A percentile compares a stretch with the other conserved stretches of the same genome.
These are phyloP conservation scores for Plemyria rubiginata DNA, from an alignment of 2,888 invertebrate species.

Conservation along the genomic window DNA sequence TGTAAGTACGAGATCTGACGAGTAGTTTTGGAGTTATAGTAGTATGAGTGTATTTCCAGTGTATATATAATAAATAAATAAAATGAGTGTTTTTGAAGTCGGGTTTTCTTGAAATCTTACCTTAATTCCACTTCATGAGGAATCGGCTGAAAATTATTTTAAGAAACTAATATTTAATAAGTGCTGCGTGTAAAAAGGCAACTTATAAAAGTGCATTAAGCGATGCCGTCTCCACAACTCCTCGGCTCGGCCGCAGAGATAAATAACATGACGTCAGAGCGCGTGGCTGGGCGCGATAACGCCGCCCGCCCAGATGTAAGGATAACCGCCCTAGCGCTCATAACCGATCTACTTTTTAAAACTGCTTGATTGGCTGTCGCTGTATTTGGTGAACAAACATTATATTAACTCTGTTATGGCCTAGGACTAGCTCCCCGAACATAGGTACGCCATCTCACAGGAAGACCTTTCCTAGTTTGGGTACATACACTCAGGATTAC, in stretches of 20 bases:
- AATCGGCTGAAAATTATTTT: neutral
- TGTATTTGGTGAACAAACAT: neutral
- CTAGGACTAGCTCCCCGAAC: too few relatives aligned
- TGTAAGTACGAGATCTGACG: too few relatives aligned
- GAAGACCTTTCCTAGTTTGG: too few relatives aligned
- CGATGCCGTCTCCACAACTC: constrained; percentile 19
- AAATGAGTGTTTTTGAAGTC: too few relatives aligned
- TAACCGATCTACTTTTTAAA: constrained; percentile 24
- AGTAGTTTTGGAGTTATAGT: too few relatives aligned
- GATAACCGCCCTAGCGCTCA: constrained; percentile 30
- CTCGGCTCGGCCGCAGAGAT: constrained; percentile 19
- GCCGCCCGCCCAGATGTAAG: constrained; percentile 28
- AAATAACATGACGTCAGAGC: constrained; percentile 33
- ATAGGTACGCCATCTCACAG: too few relatives aligned
- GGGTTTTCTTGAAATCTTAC: too few relatives aligned
- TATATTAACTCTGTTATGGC: too few relatives aligned
- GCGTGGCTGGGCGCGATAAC: constrained; percentile 33
- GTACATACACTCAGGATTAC: too few relatives aligned
- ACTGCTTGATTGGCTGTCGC: constrained; percentile 7
- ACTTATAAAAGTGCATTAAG: constrained; percentile 12
- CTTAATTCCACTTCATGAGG: too few relatives aligned
- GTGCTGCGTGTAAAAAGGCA: neutral
- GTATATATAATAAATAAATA: too few relatives aligned
- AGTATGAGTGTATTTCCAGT: too few relatives aligned
- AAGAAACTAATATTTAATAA: neutral